Evolutionary conservation across 2,113 vertebrate species (phyloP).

Genomic region (Aspiorhynchus laticeps): DNA sequence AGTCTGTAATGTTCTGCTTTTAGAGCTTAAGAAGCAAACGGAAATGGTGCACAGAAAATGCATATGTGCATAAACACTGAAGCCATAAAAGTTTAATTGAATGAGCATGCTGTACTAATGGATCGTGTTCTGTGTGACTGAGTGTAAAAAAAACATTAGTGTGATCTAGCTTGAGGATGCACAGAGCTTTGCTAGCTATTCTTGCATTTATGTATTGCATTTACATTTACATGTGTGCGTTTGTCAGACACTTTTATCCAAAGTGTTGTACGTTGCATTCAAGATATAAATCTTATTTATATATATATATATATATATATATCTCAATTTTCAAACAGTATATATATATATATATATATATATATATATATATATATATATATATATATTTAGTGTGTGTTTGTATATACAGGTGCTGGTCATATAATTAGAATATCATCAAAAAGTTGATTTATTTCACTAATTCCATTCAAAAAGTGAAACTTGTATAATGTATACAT

Average conservation of each 20-base stretch:
- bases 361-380: too few species aligned
- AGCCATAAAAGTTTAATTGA: conserved; percentile 28
- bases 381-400: too few species aligned
- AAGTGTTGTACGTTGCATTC: neutral
- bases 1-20: neutral
- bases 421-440: too few species aligned
- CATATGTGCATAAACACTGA: conserved; percentile 8
- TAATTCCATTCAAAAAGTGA: too few species aligned
- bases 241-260: neutral
- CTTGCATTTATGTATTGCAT: neutral
- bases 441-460: too few species aligned
- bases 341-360: too few species aligned
- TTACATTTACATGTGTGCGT: neutral
- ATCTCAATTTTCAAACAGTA: too few species aligned
- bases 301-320: too few species aligned
- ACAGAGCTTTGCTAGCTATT: neutral
- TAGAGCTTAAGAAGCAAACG: neutral
- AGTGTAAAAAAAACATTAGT: conserved; percentile 16
- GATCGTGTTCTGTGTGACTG: conserved; percentile 9
- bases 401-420: too few species aligned
- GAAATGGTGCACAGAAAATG: neutral
- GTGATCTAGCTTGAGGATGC: conserved; percentile 41
- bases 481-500: too few species aligned
- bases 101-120: conserved; percentile 22
- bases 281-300: neutral